Evolutionary conservation across 1,140 invertebrate genomes (phyloP).

Genomic region (Drosophila lacertosa): DNA sequence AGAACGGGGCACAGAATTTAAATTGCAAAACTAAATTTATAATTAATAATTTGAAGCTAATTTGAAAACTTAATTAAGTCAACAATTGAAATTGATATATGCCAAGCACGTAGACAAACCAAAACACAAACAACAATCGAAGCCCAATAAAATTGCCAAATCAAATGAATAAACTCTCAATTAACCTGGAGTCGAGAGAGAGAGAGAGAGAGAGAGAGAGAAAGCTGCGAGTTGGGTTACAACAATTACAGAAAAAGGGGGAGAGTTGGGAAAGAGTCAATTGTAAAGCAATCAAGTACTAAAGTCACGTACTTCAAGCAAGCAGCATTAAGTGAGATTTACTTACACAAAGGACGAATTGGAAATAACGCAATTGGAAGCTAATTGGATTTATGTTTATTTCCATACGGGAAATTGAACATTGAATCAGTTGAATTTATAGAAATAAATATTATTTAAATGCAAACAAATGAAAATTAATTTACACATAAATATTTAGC

Average conservation of each 20-base stretch:
- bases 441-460: too few relatives aligned
- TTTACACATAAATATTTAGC: too few relatives aligned
- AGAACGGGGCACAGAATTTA: background rate
- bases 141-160: slow-evolving; percentile 5
- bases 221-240: too few relatives aligned
- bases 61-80: slow-evolving; percentile 1
- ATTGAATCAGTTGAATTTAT: too few relatives aligned
- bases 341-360: background rate
- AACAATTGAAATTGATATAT: slow-evolving; percentile 19
- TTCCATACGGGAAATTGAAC: background rate
- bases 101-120: background rate
- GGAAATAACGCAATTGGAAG: background rate
- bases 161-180: slow-evolving; percentile 5
- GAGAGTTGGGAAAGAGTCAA: background rate
- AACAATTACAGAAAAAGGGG: background rate
- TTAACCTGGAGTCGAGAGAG: background rate
- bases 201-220: background rate
- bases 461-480: too few relatives aligned
- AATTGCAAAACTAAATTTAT: slow-evolving; percentile 4
- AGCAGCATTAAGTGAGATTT: background rate
- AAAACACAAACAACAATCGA: background rate
- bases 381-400: background rate
- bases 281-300: slow-evolving; percentile 18
- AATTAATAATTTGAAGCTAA: slow-evolving; percentile 1
- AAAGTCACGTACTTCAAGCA: background rate